Base-by-base conservation (phyloP, 2,888 invertebrate species). In the Epistrophella euchroma region DNA sequence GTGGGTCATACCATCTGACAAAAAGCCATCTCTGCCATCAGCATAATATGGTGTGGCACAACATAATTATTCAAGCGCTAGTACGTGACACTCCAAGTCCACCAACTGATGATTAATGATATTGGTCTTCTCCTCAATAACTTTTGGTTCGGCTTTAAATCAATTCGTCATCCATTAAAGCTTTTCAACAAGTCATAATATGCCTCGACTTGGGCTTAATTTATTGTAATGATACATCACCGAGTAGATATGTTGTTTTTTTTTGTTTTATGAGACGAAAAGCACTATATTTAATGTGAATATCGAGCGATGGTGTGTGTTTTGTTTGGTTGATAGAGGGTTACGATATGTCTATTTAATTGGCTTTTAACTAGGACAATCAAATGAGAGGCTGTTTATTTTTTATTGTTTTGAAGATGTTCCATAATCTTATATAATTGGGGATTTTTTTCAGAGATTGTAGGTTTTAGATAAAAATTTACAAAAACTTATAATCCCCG, bases 321-420 rank as follows among this genome's bases (percentile, higher is more conserved):
- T 13, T 4, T 50, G 22, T 50, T 50, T 58, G 35, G 13, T 7
- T 2, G 11, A 17, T 58, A 58, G n/a, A n/a, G n/a, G 22, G 45
- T 17, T 17, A n/a, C 13, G 58, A 22, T 55, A 60, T n/a, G n/a
- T n/a, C n/a, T n/a, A n/a, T 32, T 68, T 85, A 72, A 80, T 85
- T 80, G 72, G 75, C 15, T 76, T 85, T 75, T 80, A 85, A 84
- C 84, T 68, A 80, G 75, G 84, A 71, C 84, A 85, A 72, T 72
- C 56, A 71, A 15, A 58, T 58, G n/a, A 35, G 52, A 56, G 11
- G 45, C 6, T 17, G 28, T 32, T 56, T 11, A 25, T 22, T 62
- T 17, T 56, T 9, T 55, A 5, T 43, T 22, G 28, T 56, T 40
- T 45, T 76, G 50, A 76, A 83, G 55, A 62, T 45, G 55, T 75